These are phyloP conservation scores for Amphimallon solstitiale DNA, from an alignment of 2,888 invertebrate species.

Conservation along the genomic window DNA sequence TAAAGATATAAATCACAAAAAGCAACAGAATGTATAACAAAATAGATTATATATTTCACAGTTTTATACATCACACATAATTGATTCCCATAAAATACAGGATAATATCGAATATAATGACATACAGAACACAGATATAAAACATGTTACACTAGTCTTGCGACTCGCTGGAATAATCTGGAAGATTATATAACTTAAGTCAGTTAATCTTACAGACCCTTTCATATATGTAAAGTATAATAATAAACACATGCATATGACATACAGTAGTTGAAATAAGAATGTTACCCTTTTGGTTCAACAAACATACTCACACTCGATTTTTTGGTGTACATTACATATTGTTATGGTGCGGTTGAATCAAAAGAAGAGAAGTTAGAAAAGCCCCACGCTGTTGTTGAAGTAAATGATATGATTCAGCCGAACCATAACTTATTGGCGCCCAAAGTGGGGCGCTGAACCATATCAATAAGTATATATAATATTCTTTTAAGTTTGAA, in stretches of 20 bases:
- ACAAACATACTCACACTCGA: constrained; percentile 9
- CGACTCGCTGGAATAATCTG: constrained; percentile 13
- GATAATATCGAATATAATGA: constrained; percentile 26
- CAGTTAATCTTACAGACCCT: constrained; percentile 14
- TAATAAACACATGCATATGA: constrained; percentile 30
- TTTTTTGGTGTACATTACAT: constrained; percentile 7
- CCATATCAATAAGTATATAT: constrained; percentile 5
- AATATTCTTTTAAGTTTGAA: constrained; percentile 16
- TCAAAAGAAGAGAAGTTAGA: no score
- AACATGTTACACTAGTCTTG: constrained; percentile 5
- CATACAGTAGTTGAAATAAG: constrained; percentile 12
- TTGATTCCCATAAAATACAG: constrained; percentile 37
- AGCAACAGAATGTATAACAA: constrained; percentile 50
- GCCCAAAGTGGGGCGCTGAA: no score
- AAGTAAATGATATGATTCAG: no score
- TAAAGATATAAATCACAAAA: constrained; percentile 1
- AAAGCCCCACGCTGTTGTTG: no score
- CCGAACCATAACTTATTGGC: no score
- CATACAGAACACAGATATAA: constrained; percentile 23
- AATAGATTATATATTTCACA: constrained; percentile 56
- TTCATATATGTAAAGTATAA: constrained; percentile 6
- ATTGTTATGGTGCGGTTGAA: no score
- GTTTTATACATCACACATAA: constrained; percentile 38
- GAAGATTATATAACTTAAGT: neutral
- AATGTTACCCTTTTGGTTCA: neutral